Evolutionary conservation across 1,140 invertebrate genomes (phyloP).

Genomic region (Magallana angulata): DNA sequence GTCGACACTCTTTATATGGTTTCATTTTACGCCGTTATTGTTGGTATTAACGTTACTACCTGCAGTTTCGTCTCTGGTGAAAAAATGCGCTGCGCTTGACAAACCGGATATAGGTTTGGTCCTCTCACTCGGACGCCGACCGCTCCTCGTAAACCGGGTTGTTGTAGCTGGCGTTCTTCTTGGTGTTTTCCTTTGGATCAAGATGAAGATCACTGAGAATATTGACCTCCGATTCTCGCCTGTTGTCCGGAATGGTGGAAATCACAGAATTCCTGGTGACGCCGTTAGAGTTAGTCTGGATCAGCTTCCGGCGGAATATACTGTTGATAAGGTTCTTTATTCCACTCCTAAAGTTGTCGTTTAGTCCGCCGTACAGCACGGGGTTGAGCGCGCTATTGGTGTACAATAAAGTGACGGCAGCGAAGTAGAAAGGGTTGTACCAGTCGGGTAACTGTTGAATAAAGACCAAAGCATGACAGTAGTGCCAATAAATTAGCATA

Average conservation of each 20-base stretch:
- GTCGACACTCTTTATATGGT: too few species aligned
- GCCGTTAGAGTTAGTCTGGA: neutral
- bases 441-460: constrained; percentile 78
- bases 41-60: too few species aligned
- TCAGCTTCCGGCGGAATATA: constrained; percentile 17
- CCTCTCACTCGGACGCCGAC: neutral
- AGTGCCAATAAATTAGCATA: too few species aligned
- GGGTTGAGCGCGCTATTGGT: constrained; percentile 81
- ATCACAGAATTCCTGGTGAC: constrained; percentile 17
- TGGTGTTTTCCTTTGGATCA: neutral
- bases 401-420: constrained; percentile 80
- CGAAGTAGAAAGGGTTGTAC: constrained; percentile 79
- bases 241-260: constrained; percentile 9
- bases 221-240: neutral
- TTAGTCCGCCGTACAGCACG: constrained; percentile 81
- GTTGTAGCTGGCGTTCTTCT: neutral
- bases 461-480: too few species aligned
- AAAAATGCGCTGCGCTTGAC: too few species aligned
- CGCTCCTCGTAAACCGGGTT: constrained; percentile 16
- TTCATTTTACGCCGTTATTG: too few species aligned
- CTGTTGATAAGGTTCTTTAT: constrained; percentile 65
- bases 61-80: too few species aligned
- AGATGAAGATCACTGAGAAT: neutral
- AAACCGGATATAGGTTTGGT: neutral
- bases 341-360: constrained; percentile 77